phyloP scores from a whole-genome alignment of 2,797 vertebrate species.

The Scolopax bukidnonensis region DNA sequence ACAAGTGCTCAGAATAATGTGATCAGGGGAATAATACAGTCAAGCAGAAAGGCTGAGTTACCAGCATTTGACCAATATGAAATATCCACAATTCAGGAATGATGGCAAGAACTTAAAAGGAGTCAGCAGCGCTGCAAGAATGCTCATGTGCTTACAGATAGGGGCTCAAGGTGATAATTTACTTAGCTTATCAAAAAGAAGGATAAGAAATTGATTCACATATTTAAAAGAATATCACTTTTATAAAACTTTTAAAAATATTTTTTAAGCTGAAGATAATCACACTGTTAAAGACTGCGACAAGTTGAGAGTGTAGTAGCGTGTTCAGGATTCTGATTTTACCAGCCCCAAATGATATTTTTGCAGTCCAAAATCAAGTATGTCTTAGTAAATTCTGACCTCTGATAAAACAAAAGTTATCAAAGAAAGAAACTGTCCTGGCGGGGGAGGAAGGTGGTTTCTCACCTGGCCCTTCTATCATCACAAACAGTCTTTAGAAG shows the following conservation, averaged over 20 bases:
- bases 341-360: background rate
- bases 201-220: background rate
- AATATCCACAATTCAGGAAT: background rate
- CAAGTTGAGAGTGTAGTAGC: background rate
- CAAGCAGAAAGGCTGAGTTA: background rate
- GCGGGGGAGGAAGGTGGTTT: background rate
- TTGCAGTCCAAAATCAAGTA: background rate
- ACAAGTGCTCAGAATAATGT: background rate
- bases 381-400: background rate
- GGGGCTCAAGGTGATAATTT: background rate
- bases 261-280: background rate
- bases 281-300: background rate
- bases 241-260: background rate
- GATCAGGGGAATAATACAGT: background rate
- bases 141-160: background rate
- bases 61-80: background rate
- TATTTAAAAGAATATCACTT: background rate
- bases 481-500: background rate
- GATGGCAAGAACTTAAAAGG: background rate
- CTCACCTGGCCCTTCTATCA: background rate
- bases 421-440: background rate
- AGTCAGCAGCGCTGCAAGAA: background rate
- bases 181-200: background rate
- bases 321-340: background rate
- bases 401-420: background rate